phyloP scores from a whole-genome alignment of 2,113 vertebrate species.

The Onychostruthus taczanowskii region DNA sequence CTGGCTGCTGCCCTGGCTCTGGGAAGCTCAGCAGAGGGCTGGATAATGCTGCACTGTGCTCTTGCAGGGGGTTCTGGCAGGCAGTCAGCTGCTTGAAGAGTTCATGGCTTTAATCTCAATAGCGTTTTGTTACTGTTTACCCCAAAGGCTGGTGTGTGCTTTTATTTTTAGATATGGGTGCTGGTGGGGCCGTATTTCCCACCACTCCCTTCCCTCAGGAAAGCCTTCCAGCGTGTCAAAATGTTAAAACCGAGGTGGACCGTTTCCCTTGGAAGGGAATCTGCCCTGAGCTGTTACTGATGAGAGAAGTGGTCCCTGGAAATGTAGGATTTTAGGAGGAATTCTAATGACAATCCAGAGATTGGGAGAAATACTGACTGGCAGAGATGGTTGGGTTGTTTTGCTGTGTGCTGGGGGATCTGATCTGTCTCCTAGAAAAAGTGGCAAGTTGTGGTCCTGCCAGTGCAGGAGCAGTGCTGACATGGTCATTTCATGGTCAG shows the following conservation, averaged over 20 bases:
- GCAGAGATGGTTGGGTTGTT: background rate
- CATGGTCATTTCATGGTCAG: background rate
- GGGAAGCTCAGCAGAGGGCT: background rate
- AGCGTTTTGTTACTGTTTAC: background rate
- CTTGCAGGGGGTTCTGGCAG: background rate
- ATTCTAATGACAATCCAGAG: background rate
- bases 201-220: background rate
- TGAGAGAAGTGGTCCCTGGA: background rate
- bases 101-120: background rate
- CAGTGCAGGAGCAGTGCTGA: background rate
- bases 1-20: background rate
- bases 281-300: background rate
- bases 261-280: background rate
- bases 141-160: background rate
- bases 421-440: background rate
- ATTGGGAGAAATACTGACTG: background rate
- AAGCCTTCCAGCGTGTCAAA: background rate
- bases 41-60: background rate
- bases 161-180: slow-evolving; percentile 3
- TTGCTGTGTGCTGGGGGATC: background rate
- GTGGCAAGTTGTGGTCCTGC: background rate
- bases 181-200: background rate
- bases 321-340: background rate
- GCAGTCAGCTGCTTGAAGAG: background rate
- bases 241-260: background rate